Evolutionary conservation across 2,113 vertebrate genomes (phyloP), one percentile per base, ranked within the genome.

Genomic region (Empidonax traillii): DNA sequence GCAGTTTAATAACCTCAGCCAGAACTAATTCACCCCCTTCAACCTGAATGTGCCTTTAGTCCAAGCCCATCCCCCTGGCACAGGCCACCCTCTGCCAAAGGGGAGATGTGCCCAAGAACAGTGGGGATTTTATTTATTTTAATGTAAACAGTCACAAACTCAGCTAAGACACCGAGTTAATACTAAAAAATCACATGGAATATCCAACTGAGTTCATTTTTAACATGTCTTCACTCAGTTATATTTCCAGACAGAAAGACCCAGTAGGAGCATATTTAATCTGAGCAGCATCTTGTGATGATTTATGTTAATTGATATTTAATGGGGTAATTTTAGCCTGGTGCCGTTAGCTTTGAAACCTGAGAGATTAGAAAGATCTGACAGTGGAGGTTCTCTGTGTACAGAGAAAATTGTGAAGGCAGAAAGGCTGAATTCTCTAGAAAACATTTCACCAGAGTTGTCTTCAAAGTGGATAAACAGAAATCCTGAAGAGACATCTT

Each of bases 301-400:
- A 94, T 95, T 97, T 97, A 96, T 93, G 61, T 81, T 96, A 96
- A 97, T 62, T 96, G 94, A 85, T 96, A 93, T 86, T 97, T 96
- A 97, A 96, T 85, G 62, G 88, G 27, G 84, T 84, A 94, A 84
- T 95, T 91, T 96, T 84, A 94, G 94, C 69, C 86, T 81, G 79
- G 61, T 85, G 95, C 69, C 69, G 46, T 93, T 94, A 49, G 69
- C 85, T 96, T 47, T 72, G 73, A 91, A 91, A 85, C 39, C 63
- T 25, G 65, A 86, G 68, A 93, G 82, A 96, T 65, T 61, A 96
- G 74, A 63, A 75, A 66, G 75, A 88, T 72, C 65, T 75, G 91
- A 46, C 51, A 87, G 46, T 39, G 51, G 27, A 85, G n/a, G 22
- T 79, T 93, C 39, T 49, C 20, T 7, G 23, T n/a, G 19, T 4